These are phyloP conservation scores for Macaria notata DNA, from an alignment of 2,888 invertebrate genomes.

Conservation along the genomic window DNA sequence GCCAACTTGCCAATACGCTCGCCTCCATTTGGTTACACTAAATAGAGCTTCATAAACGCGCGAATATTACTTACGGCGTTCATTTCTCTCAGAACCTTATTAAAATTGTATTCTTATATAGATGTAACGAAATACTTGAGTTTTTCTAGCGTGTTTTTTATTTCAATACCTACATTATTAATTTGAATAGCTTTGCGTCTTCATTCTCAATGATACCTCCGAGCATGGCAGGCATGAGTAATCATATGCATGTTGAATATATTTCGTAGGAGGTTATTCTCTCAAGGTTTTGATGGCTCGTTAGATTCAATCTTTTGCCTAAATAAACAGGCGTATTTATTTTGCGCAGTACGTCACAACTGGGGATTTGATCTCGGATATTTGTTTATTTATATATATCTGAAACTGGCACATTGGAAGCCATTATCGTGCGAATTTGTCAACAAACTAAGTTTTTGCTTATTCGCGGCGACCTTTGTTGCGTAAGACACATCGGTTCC, in stretches of 20 bases:
- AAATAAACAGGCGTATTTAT: conserved; percentile 18
- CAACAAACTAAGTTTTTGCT: conserved; percentile 54
- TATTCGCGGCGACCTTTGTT: conserved; percentile 59
- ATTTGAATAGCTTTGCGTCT: not conserved
- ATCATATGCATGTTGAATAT: conserved; percentile 11
- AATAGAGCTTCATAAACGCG: conserved; percentile 16
- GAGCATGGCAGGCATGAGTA: conserved; percentile 3
- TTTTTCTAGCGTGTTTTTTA: no score
- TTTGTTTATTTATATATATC: conserved; percentile 16
- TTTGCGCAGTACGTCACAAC: conserved; percentile 13
- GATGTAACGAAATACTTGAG: no score
- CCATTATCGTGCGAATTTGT: conserved; percentile 47
- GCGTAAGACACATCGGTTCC: conserved; percentile 68
- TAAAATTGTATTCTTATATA: no score
- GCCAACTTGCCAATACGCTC: conserved; percentile 25
- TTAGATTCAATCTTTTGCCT: conserved; percentile 8
- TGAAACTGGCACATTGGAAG: conserved; percentile 28
- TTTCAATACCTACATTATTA: no score
- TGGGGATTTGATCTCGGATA: conserved; percentile 15
- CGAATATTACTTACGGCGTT: no score
- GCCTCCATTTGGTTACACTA: conserved; percentile 12
- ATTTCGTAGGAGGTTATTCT: conserved; percentile 17
- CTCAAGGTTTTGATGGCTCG: conserved; percentile 19
- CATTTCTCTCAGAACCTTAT: no score
- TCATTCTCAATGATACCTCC: conserved; percentile 1